Evolutionary conservation across 2,888 invertebrate genomes (phyloP), one percentile per base, ranked within the genome.

Genomic region (Blastobasis adustella): DNA sequence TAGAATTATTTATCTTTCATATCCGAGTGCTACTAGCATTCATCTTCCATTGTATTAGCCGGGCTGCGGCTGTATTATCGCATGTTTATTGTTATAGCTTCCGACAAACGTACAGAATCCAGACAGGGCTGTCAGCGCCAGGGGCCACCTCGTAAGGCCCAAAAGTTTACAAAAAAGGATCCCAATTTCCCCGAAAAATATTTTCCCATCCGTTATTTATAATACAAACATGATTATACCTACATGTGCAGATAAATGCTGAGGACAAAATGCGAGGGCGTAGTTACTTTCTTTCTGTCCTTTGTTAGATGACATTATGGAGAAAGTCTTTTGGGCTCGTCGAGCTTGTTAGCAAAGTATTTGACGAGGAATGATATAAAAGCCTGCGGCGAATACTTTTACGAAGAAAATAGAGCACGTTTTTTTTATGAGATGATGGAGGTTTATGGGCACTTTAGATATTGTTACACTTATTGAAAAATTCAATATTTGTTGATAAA

Each of bases 1-100:
- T 60, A 59, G 63, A 62, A 71, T 72, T 73, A 73, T 74, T 72
- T 72, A 69, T 73, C 61, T 65, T 67, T 58, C 65, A 58, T 63
- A 66, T 64, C 60, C 61, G 60, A 62, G 63, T 63, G 53, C 59
- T 57, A 64, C 59, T 65, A 56, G 50, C 55, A 56, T 60, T 58
- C 59, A 57, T 70, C 59, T 66, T 61, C 60, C 61, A 64, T 66
- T 67, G 63, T 65, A 69, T 69, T 65, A 63, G 58, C 56, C 54
- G 58, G 62, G 58, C 61, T 54, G 54, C 57, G 58, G 57, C 62
- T 62, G 52, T 58, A 57, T 55, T 58, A 57, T 56, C 56, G 54
- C 57, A 51, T 66, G 56, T 61, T 63, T 61, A 56, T 63, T 58
- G 58, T 63, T 61, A 61, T 60, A 56, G 58, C 58, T 66, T 65